These are phyloP conservation scores for Corythucha ciliata DNA, from an alignment of 2,888 invertebrate species.

Conservation along the genomic window DNA sequence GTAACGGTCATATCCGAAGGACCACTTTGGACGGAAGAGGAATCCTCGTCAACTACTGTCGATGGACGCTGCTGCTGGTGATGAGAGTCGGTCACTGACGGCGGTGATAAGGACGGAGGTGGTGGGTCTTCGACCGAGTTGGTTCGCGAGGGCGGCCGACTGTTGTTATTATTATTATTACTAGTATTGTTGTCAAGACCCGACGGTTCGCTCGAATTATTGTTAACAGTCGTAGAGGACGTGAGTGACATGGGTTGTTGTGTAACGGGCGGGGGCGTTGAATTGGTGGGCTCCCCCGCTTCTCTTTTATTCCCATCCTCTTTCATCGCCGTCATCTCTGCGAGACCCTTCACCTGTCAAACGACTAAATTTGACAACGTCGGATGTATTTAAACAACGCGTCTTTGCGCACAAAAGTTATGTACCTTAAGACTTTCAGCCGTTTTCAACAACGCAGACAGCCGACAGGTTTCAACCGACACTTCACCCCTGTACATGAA, in stretches of 20 bases:
- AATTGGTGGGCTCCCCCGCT: slow-evolving; percentile 13
- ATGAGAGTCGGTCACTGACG: slow-evolving; percentile 9
- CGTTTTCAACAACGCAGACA: slow-evolving; percentile 81
- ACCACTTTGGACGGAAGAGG: slow-evolving; percentile 44
- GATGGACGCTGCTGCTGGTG: slow-evolving; percentile 23
- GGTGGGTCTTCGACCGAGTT: slow-evolving; percentile 10
- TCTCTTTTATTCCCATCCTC: slow-evolving; percentile 38
- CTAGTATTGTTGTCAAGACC: no score
- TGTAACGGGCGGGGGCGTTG: slow-evolving; percentile 11
- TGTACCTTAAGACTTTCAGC: slow-evolving; percentile 81
- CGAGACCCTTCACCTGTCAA: slow-evolving; percentile 58
- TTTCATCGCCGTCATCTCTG: slow-evolving; percentile 71
- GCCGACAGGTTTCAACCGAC: slow-evolving; percentile 87
- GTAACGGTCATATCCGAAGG: slow-evolving; percentile 48
- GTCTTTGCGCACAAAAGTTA: slow-evolving; percentile 2
- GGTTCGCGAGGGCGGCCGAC: slow-evolving; percentile 6
- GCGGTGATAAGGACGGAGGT: slow-evolving; percentile 22
- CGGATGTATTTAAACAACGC: background rate
- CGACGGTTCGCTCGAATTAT: no score
- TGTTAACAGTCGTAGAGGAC: no score
- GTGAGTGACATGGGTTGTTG: no score
- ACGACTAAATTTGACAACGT: background rate
- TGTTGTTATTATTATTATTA: no score
- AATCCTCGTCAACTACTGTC: slow-evolving; percentile 33
- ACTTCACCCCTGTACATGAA: slow-evolving; percentile 96